Evolutionary conservation across 2,113 vertebrate species (phyloP), one percentile per base, ranked within the genome.

Genomic region (Perca schrenkii): DNA sequence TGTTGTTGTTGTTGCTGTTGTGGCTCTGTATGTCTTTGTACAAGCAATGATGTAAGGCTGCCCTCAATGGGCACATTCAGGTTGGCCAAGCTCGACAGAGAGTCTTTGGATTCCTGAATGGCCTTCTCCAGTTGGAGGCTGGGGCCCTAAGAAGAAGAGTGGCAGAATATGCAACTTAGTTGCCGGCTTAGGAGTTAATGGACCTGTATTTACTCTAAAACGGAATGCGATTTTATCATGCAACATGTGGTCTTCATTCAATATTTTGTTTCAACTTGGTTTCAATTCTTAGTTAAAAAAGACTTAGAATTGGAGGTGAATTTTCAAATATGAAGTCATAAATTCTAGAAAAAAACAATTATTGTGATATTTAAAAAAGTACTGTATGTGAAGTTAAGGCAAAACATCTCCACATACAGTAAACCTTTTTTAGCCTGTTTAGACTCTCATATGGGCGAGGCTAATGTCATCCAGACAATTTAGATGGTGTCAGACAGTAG

Each of bases 41-140:
- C 95, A 93, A 96, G 91, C 87, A 95, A 75, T 52, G 95, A 92
- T 88, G 96, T 94, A 93, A 98, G 93, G 93, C 96, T 97, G 92
- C 97, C 96, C 89, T 97, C 96, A 3, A 94, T 95, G 78, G 96
- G 90, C 62, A 95, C 93, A 88, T 94, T 96, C 87, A 94, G 89
- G 63, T 93, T 94, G 56, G 93, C 93, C 90, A 94, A 93, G 78
- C 96, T 96, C 78, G 96, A 95, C 79, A 96, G 79, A 21, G 96
- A 96, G 94, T 98, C 97, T 97, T 97, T 98, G 96, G 97, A 95
- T 96, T 97, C 97, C 81, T 95, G 95, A 95, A 95, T 94, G 0
- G 94, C 86, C 89, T 95, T 97, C 93, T 97, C 96, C 89, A 94
- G 89, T 83, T 96, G 95, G 88, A 94, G 94, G 92, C 96, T 96